These are phyloP conservation scores for Mycalesis mineus DNA, from an alignment of 2,888 invertebrate species.

Conservation along the genomic window DNA sequence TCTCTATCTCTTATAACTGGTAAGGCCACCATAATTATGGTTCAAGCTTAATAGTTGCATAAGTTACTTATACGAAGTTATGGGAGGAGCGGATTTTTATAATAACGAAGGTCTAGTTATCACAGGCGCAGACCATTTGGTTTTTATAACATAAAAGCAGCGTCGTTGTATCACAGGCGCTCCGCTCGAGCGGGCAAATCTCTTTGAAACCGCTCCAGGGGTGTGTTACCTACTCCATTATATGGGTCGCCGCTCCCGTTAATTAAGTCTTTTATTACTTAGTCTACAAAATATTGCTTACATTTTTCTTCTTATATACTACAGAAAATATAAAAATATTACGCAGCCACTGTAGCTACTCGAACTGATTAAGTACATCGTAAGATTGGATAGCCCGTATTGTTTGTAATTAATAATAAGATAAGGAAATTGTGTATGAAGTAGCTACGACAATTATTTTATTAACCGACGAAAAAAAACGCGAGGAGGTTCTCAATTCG, in stretches of 20 bases:
- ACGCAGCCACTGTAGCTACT: background rate
- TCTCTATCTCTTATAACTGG: too few species aligned
- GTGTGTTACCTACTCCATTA: conserved; percentile 45
- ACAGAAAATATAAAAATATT: background rate
- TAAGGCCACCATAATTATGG: too few species aligned
- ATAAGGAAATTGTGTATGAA: too few species aligned
- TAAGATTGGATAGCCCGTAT: background rate
- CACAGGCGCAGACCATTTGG: too few species aligned
- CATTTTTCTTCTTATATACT: conserved; percentile 8
- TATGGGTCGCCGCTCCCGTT: conserved; percentile 59
- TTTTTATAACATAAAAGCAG: background rate
- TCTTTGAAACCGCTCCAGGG: conserved; percentile 59
- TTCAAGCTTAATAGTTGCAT: too few species aligned
- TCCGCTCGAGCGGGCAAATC: conserved; percentile 48
- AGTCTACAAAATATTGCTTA: conserved; percentile 21
- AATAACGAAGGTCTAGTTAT: too few species aligned
- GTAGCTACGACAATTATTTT: too few species aligned
- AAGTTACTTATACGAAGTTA: too few species aligned
- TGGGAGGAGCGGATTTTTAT: too few species aligned
- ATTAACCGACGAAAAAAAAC: too few species aligned
- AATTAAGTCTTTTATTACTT: conserved; percentile 51
- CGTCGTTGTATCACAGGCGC: conserved; percentile 31
- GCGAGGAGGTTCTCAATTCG: too few species aligned
- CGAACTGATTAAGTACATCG: background rate
- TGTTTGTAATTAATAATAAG: background rate